Percentiles rank a stretch among this genome's conserved stretches.
These are phyloP conservation scores for Lota lota DNA, from an alignment of 2,113 vertebrate species.

Conservation along the genomic window DNA sequence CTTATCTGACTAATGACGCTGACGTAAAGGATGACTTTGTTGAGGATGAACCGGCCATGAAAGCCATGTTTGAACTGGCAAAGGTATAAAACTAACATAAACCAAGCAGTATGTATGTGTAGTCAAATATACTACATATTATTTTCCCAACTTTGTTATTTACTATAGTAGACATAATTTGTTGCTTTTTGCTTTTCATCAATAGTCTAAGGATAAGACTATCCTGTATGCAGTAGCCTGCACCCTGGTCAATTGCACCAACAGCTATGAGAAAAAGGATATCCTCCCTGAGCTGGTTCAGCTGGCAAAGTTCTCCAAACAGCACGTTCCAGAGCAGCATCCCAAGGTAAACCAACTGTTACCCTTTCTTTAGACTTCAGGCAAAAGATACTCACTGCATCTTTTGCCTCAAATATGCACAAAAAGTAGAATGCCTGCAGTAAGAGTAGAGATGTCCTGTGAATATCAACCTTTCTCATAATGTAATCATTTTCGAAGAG, in stretches of 20 bases:
- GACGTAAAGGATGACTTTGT: constrained; percentile 99
- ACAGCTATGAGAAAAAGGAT: constrained; percentile 95
- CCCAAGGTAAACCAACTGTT: constrained; percentile 80
- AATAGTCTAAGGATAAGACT: constrained; percentile 89
- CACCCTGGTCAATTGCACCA: constrained; percentile 91
- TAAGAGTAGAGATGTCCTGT: too few species aligned
- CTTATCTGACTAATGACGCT: constrained; percentile 93
- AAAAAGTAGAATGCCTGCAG: constrained; percentile 1
- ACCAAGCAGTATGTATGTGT: too few species aligned
- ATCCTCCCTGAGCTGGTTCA: constrained; percentile 94
- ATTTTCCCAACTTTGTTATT: neutral
- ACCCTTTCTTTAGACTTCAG: neutral
- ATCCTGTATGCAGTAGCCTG: constrained; percentile 91
- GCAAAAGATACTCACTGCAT: too few species aligned
- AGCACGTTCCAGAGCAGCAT: constrained; percentile 94
- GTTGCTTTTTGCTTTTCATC: constrained; percentile 19
- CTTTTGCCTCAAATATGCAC: too few species aligned
- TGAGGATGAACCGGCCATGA: constrained; percentile 86
- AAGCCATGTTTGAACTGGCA: constrained; percentile 94
- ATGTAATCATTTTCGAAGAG: too few species aligned
- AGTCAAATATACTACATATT: too few species aligned
- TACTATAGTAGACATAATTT: neutral
- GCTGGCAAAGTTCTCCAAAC: constrained; percentile 96
- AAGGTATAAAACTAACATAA: constrained; percentile 71
- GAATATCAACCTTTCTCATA: too few species aligned